phyloP scores from a whole-genome alignment of 2,888 invertebrate genomes.

The Phanerotoma sp. region DNA sequence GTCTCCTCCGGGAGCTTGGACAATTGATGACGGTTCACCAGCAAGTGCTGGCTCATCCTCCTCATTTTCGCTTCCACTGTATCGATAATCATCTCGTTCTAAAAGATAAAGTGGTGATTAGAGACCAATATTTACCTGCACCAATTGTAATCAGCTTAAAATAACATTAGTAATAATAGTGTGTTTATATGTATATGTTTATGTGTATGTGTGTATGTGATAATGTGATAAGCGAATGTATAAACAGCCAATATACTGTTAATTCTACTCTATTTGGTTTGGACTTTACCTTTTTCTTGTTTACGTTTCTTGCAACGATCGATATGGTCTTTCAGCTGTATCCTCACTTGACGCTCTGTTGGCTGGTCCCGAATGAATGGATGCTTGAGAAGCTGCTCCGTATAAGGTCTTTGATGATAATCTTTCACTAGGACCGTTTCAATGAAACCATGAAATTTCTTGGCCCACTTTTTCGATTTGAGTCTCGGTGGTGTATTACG shows the following conservation, averaged over 20 bases:
- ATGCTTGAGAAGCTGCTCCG: constrained; percentile 96
- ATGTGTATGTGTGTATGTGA: too few species aligned
- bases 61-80: constrained; percentile 97
- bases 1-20: constrained; percentile 88
- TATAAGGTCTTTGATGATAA: constrained; percentile 97
- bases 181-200: too few species aligned
- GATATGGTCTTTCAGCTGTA: constrained; percentile 99
- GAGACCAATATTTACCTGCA: too few species aligned
- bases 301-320: constrained; percentile 95
- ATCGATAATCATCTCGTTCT: constrained; percentile 64
- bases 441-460: constrained; percentile 97
- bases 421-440: constrained; percentile 99
- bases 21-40: constrained; percentile 93
- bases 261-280: too few species aligned
- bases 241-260: too few species aligned
- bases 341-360: constrained; percentile 96
- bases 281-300: constrained; percentile 76
- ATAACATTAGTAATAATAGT: too few species aligned
- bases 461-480: constrained; percentile 97
- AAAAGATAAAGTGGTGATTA: constrained; percentile 24
- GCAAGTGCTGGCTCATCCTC: constrained; percentile 91
- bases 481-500: constrained; percentile 97
- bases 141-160: too few species aligned
- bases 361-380: constrained; percentile 98
- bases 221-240: too few species aligned